Evolutionary conservation across 2,113 vertebrate species (phyloP).

Genomic region (Psittacara wagleri): DNA sequence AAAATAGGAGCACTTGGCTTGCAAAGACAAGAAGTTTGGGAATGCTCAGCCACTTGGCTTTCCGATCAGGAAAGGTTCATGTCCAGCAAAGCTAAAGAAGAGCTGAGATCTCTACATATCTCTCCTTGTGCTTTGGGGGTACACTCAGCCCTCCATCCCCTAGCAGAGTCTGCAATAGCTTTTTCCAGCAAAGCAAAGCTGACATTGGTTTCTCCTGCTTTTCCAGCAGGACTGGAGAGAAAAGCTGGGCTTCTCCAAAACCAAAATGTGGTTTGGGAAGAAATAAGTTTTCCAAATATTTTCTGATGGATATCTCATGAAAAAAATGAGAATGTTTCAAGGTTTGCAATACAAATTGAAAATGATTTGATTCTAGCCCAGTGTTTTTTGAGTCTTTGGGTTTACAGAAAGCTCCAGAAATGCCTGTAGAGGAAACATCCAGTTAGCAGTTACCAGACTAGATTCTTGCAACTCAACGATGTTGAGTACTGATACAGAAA

Average conservation of each 20-base stretch:
- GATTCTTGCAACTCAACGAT: neutral
- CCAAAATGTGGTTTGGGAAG: neutral
- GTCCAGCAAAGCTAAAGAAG: neutral
- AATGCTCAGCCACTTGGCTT: neutral
- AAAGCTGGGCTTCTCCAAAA: neutral
- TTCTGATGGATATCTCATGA: neutral
- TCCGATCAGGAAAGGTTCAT: neutral
- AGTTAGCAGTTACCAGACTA: neutral
- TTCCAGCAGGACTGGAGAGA: neutral
- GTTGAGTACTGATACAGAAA: neutral
- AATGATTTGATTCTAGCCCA: neutral
- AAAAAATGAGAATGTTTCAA: neutral
- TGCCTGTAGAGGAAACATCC: neutral
- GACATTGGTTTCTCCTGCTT: neutral
- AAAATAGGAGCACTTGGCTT: neutral
- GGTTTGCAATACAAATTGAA: neutral
- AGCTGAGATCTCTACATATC: neutral
- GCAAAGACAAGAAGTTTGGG: neutral
- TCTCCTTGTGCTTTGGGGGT: neutral
- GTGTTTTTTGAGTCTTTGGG: neutral
- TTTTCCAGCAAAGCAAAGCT: neutral
- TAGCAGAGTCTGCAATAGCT: neutral
- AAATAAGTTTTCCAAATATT: neutral
- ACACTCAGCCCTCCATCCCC: neutral
- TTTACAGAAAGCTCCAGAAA: neutral